Evolutionary conservation across 2,888 invertebrate genomes (phyloP), one percentile per base, ranked within the genome.

Genomic region (Eulithis testata): DNA sequence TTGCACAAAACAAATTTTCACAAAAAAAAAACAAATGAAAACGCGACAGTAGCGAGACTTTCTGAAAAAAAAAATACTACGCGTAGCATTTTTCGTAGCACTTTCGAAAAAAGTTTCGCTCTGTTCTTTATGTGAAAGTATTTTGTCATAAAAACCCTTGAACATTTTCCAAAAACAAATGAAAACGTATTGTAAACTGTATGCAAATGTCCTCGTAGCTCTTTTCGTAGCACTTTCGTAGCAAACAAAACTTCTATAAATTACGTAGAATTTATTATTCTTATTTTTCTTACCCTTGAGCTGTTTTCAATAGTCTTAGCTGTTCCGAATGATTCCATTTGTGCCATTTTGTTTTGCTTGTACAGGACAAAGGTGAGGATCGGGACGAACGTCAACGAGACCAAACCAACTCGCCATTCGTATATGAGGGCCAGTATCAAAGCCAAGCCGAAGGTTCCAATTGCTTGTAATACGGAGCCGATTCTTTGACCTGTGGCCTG

Each of bases 401-500:
- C 94, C 6, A 97, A 85, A 0, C 97, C 97, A 40, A 97, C 90
- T 75, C 95, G 94, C 96, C 96, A 96, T 84, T 96, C 95, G 81
- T 95, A 97, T 76, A 94, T 94, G 85, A 97, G 90, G 0, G 96
- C 94, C 0, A 97, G 83, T 0, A 92, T 94, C 36, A 97, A 85
- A 4, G 95, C 95, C 14, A 97, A 87, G 0, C 92, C 79, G 12
- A 97, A 90, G 0, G 97, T 96, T 1, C 96, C 94, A 4, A 96
- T 72, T 0, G 96, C 95, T 85, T 96, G 96, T 0, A 97, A 85
- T 47, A 97, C 95, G 21, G 96, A 96, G 7, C 97, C 97, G 61
- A 97, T 94, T 68, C 97, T 94, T 88, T 96, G 96, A 12, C 97
- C 97, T 3, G 97, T 96, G 4, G 96, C 96, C 96, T 96, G 79